Evolutionary conservation across 2,888 invertebrate genomes (phyloP), one percentile per base, ranked within the genome.

Genomic region (Amphipoea oculea): DNA sequence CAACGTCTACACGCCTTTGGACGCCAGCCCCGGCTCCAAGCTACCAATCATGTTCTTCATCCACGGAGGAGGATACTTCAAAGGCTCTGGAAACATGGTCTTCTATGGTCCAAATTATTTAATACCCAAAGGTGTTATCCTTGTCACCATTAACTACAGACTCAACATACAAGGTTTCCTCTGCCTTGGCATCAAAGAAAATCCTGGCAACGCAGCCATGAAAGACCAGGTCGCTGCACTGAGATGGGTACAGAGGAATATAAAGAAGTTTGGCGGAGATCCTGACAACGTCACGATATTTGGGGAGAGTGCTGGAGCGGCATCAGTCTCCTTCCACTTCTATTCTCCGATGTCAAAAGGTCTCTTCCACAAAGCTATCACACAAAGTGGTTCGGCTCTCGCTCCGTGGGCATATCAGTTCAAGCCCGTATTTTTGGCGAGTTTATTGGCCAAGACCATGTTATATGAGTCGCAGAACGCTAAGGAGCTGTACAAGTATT

Each of bases 31-130:
- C 0, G 80, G 84, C 5, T 86, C 89, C 6, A 89, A 86, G 11
- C 88, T 95, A 29, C 95, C 96, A 0, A 96, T 96, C 17, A 96
- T 96, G 96, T 92, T 95, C 7, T 96, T 92, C 78, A 92, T 96
- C 3, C 96, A 96, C 54, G 96, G 96, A 11, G 96, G 96, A 79
- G 96, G 94, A 0, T 97, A 91, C 84, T 94, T 92, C 60, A 89
- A 93, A 69, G 96, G 96, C 0, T 95, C 96, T 0, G 92, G 92
- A 0, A 89, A 91, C 9, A 88, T 89, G 4, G 3, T 91, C 0
- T 7, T 95, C 2, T 96, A 95, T 40, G 96, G 96, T 0, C 95
- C 96, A 0, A 91, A 94, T 36, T 95, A 95, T 79, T 86, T 97
- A 71, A 91, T 95, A 0, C 57, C 89, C 7, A 94, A 96, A 89